Percentiles rank a stretch among this genome's conserved stretches.
Evolutionary conservation across 2,797 vertebrate genomes (phyloP).

Genomic region (Syngnathus rostellatus): DNA sequence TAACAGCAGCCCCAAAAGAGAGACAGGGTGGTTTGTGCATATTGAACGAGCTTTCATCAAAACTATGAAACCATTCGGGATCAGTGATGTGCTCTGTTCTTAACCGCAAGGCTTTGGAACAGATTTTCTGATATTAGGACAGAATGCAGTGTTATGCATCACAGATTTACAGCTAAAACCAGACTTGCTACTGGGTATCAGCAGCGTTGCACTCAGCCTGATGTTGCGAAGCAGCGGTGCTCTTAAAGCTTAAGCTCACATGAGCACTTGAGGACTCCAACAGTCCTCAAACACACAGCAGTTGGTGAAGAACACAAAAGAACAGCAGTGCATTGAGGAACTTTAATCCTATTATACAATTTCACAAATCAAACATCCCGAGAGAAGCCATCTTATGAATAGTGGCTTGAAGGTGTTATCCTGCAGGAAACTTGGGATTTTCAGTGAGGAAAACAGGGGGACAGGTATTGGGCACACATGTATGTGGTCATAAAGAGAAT

Average conservation of each 20-base stretch:
- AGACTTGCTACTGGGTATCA: too few species aligned
- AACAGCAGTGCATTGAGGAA: constrained; percentile 13
- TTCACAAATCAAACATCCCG: constrained; percentile 13
- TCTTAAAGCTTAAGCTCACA: constrained; percentile 13
- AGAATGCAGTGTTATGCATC: neutral
- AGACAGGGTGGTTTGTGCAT: constrained; percentile 6
- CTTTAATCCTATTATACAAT: constrained; percentile 29
- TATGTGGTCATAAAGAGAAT: constrained; percentile 6
- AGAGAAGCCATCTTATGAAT: constrained; percentile 4
- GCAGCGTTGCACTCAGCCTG: neutral
- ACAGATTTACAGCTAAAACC: neutral
- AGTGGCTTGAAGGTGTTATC: neutral
- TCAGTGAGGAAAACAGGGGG: constrained; percentile 2
- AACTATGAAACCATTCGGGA: neutral
- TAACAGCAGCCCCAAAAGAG: constrained; percentile 21
- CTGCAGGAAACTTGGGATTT: neutral
- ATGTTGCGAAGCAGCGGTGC: neutral
- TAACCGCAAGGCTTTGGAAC: neutral
- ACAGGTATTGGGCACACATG: constrained; percentile 6
- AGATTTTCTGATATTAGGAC: neutral
- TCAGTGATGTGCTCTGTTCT: constrained; percentile 1
- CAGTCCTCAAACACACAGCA: constrained; percentile 22
- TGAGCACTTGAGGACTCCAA: constrained; percentile 8
- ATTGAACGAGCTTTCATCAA: constrained; percentile 9
- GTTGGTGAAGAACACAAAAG: constrained; percentile 21